Base-by-base conservation (phyloP, 1,140 invertebrate species). In the Helicorthomorpha holstii region DNA sequence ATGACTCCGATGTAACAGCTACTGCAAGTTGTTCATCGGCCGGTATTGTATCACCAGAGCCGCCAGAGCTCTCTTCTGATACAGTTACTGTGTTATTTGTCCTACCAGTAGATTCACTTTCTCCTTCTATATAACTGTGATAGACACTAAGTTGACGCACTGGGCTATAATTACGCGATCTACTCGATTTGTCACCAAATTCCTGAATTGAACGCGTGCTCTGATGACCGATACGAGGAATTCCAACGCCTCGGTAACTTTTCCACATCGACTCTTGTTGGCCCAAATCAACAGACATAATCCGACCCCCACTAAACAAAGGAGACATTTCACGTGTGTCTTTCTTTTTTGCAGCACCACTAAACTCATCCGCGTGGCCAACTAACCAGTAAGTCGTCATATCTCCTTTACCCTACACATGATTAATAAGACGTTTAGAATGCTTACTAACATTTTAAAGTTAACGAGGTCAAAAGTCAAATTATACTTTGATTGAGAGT, bases 371-470 rank as follows among this genome's bases (percentile, higher is more conserved):
- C 7, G 7, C 16, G 7, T 34, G 29, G 29, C 29, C 29, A 7
- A 56, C 23, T n/a, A 69, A 56, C 69, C 66, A 70, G 53, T 58
- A 66, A 1, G 68, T 70, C 29, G 51, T 46, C 49, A 65, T 63
- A 45, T 66, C 62, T 4, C 65, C 69, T 61, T 70, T 70, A 7
- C 66, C 69, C 66, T 66, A 54, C n/a, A 65, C 63, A n/a, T n/a
- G n/a, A n/a, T n/a, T n/a, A n/a, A n/a, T n/a, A 56, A 48, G 22
- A 53, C 52, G n/a, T n/a, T n/a, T n/a, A 50, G 48, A 22, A 45
- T 71, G 63, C 67, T 71, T 61, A 69, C 69, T 22, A 71, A 71
- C 55, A 68, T 69, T 43, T 59, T 60, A 22, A 68, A 71, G n/a
- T n/a, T n/a, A n/a, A n/a, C n/a, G n/a, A 22, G 27, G 22, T 19